phyloP scores from a whole-genome alignment of 2,797 vertebrate genomes.

The Eleutherodactylus coqui region DNA sequence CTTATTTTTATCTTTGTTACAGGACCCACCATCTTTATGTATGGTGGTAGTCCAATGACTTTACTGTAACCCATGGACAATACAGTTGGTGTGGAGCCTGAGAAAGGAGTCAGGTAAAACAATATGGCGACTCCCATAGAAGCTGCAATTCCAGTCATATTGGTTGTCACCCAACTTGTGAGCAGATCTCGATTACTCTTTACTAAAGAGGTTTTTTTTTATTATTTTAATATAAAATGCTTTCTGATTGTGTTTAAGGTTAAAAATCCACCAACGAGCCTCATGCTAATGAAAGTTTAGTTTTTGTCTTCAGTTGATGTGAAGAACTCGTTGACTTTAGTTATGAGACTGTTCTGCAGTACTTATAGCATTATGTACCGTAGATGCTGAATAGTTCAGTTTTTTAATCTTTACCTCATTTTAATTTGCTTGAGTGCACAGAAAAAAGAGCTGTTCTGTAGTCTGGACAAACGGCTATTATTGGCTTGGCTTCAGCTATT shows the following conservation, averaged over 20 bases:
- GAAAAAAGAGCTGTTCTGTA: constrained; percentile 6
- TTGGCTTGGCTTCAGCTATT: constrained; percentile 55
- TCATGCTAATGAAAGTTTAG: no score
- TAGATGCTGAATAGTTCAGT: neutral
- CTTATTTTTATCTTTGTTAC: neutral
- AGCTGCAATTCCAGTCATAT: neutral
- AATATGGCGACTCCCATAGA: neutral
- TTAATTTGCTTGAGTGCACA: constrained; percentile 51
- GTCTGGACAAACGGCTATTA: constrained; percentile 9
- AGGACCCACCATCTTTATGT: neutral
- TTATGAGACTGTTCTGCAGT: neutral
- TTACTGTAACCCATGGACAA: neutral
- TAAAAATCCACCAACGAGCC: neutral
- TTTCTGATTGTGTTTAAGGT: neutral
- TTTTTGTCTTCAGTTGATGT: no score
- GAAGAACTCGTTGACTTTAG: no score
- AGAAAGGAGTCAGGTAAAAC: neutral
- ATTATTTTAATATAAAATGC: no score
- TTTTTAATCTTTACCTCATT: constrained; percentile 22
- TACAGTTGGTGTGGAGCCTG: neutral
- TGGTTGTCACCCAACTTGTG: no score
- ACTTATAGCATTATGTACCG: neutral
- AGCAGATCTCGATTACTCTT: no score
- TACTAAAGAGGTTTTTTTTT: no score
- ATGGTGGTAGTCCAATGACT: neutral